Base-by-base conservation (phyloP, 1,140 invertebrate genomes). In the Apis laboriosa region DNA sequence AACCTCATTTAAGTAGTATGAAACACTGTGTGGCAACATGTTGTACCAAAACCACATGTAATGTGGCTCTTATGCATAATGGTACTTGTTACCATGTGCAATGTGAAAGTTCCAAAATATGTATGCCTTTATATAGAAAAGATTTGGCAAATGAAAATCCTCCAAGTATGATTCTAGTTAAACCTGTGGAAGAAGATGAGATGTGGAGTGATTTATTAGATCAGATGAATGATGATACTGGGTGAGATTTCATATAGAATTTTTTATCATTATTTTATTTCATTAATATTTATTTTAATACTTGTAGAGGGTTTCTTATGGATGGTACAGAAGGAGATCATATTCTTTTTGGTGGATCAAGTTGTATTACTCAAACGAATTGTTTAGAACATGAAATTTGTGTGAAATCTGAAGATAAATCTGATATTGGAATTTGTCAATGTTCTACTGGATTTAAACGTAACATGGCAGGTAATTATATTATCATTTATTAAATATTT, bases 51-150 rank as follows among this genome's bases (percentile, higher is more conserved):
- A 92, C 94, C 1, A 87, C 91, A 3, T 98, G 97, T 91, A 97
- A 98, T 93, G 96, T 98, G 83, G 97, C 96, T 9, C 96, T 98
- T 89, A 96, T 97, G 90, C 96, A 96, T 80, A 96, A 97, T 86
- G 92, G 93, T 28, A 96, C 96, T 72, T 98, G 97, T 92, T 98
- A 96, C 90, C 96, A 97, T 93, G 95, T 97, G 17, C 95, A 96
- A 78, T 98, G 97, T 93, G 94, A 93, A 49, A 96, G 93, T 90
- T 95, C 97, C 91, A 95, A 97, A 89, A 91, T 96, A 64, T 98
- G 97, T 89, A 83, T 96, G 85, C 96, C 97, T 77, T 92, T 96
- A 28, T 93, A 94, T 66, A 94, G 95, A 85, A 87, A 94, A 28
- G 95, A 96, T 75, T 93, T 95, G 60, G 90, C 93, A 19, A 95